These are phyloP conservation scores for Antitype chi DNA, from an alignment of 2,888 invertebrate genomes.

Conservation along the genomic window DNA sequence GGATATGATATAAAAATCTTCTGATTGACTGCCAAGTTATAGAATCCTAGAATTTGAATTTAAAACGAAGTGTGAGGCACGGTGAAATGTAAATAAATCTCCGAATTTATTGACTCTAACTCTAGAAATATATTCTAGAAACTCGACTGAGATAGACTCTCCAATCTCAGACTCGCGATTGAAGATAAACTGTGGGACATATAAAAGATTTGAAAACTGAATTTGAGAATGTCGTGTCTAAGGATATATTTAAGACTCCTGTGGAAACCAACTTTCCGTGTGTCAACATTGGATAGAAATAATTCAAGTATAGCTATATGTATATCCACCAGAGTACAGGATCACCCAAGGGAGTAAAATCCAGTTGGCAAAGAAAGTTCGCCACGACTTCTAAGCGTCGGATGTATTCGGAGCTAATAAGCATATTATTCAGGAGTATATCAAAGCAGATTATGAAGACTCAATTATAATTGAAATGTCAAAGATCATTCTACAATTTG, in stretches of 20 bases:
- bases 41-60: conserved; percentile 33
- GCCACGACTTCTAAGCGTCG: conserved; percentile 10
- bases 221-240: conserved; percentile 35
- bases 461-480: conserved; percentile 28
- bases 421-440: conserved; percentile 11
- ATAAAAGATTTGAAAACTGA: conserved; percentile 56
- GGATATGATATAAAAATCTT: conserved; percentile 1
- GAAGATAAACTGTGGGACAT: conserved; percentile 44
- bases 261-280: conserved; percentile 13
- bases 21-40: conserved; percentile 16
- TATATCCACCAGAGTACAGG: conserved; percentile 4
- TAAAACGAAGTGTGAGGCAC: conserved; percentile 25
- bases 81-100: conserved; percentile 46
- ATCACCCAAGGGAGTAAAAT: conserved; percentile 21
- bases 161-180: conserved; percentile 48
- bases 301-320: conserved; percentile 12
- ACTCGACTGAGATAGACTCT: conserved; percentile 53
- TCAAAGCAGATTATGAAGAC: neutral
- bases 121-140: conserved; percentile 57
- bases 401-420: conserved; percentile 16
- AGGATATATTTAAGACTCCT: conserved; percentile 1
- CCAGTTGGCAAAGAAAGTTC: conserved; percentile 33
- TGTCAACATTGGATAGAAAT: conserved; percentile 31
- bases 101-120: conserved; percentile 54
- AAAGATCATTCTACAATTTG: conserved; percentile 6